These are phyloP conservation scores for Zosterops lateralis DNA, from an alignment of 2,113 vertebrate species.

Conservation along the genomic window DNA sequence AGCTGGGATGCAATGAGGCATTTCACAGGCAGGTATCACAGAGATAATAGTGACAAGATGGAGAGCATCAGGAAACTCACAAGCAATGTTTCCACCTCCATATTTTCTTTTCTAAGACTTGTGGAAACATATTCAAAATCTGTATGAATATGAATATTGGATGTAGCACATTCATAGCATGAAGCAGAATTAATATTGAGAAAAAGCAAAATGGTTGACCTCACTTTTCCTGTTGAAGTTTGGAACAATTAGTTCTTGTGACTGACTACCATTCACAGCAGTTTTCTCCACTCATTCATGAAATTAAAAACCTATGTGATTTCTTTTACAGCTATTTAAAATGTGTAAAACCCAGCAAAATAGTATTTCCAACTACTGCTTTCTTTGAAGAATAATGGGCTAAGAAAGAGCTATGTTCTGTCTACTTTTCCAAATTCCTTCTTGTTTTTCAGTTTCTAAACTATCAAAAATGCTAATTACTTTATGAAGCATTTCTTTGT, in stretches of 20 bases:
- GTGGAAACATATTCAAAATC: neutral
- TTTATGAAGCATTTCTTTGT: neutral
- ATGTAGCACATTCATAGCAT: neutral
- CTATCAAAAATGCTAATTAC: neutral
- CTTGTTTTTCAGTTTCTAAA: neutral
- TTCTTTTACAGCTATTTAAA: neutral
- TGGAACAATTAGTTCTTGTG: neutral
- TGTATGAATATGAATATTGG: neutral
- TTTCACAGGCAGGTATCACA: neutral
- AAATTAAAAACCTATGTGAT: neutral
- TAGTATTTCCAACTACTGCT: neutral
- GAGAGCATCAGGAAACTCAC: neutral
- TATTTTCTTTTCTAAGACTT: neutral
- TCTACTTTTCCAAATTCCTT: neutral
- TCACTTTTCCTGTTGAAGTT: neutral
- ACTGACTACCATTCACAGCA: neutral
- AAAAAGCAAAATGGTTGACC: neutral
- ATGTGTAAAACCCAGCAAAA: neutral
- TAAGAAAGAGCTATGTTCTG: neutral
- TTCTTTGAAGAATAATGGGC: neutral
- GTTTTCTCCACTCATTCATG: neutral
- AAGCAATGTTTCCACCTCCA: neutral
- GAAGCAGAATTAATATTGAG: neutral
- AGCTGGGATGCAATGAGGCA: accelerated
- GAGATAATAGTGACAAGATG: neutral